Evolutionary conservation across 2,113 vertebrate genomes (phyloP), one percentile per base, ranked within the genome.

Genomic region (Ceuthmochares aereus): DNA sequence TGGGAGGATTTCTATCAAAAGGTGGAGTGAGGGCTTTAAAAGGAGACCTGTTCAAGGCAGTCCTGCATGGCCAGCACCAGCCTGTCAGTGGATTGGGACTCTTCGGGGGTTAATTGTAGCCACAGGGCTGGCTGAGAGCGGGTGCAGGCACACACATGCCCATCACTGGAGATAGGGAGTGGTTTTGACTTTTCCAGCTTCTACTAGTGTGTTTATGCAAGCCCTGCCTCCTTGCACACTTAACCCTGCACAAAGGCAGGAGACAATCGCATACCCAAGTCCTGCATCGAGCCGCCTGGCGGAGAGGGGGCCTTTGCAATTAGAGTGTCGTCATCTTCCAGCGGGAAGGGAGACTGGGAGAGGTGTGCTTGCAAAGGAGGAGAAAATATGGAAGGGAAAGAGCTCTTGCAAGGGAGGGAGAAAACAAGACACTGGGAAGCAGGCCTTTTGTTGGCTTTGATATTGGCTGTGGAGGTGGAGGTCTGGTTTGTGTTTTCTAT

Each of bases 231-330:
- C 92, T 77, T 4, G 6, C 60, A 43, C 84, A 73, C 80, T 97
- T 97, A 97, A 93, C 96, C 95, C 96, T 55, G 87, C 95, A 97
- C 97, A 97, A 97, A 97, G 96, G 87, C 93, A 87, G 93, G 47
- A 93, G 87, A 86, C 94, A 97, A 95, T 95, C 90, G 49, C 66
- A 17, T 95, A 91, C 89, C 2, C 2, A 43, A 89, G 96, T 93
- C 94, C 94, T 89, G 62, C 37, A 1, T 56, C 2, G 27, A 96
- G 90, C 91, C 21, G 54, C 91, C 96, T 95, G 60, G 42, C 84
- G 55, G 96, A 60, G 11, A 95, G 92, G 92, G 91, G 91, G 90
- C 66, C 90, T 52, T 91, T 62, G 89, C 87, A 88, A 83, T 90
- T 75, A 81, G 66, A 52, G 69, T 88, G 87, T 94, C 89, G 79